phyloP scores from a whole-genome alignment of 2,113 vertebrate genomes.

The Onychorhynchus coronatus region DNA sequence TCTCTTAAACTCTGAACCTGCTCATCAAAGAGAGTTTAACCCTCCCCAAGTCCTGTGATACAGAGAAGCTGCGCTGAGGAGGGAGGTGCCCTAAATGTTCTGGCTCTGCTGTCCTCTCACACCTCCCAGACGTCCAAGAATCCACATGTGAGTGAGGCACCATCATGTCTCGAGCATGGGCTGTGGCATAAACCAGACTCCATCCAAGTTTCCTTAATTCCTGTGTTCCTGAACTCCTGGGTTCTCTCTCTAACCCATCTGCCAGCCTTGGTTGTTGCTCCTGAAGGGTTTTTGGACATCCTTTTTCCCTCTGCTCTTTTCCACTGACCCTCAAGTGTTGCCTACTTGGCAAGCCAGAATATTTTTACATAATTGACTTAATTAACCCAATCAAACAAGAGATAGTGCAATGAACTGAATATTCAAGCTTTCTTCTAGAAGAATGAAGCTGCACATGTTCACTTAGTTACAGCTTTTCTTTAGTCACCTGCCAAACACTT shows the following conservation, averaged over 20 bases:
- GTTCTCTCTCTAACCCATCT: not conserved
- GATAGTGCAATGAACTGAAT: not conserved
- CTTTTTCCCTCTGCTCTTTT: conserved; percentile 1
- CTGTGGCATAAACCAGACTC: not conserved
- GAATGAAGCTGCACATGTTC: not conserved
- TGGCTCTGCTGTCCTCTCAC: not conserved
- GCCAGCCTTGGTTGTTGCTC: not conserved
- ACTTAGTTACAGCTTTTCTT: not conserved
- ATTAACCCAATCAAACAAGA: not conserved
- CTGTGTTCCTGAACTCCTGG: not conserved
- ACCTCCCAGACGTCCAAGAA: not conserved
- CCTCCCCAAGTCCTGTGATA: not conserved
- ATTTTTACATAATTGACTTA: conserved; percentile 9
- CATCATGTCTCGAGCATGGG: not conserved
- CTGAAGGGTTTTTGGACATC: not conserved
- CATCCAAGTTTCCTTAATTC: not conserved
- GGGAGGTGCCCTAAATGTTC: not conserved
- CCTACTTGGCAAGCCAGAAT: not conserved
- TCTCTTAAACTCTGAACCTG: not conserved
- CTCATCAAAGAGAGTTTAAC: not conserved
- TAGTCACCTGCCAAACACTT: conserved; percentile 12
- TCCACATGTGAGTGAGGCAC: not conserved
- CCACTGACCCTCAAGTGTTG: not conserved
- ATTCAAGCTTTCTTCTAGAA: not conserved
- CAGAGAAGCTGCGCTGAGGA: not conserved